These are phyloP conservation scores for Regulus satrapa DNA, from an alignment of 2,113 vertebrate genomes.

Conservation along the genomic window DNA sequence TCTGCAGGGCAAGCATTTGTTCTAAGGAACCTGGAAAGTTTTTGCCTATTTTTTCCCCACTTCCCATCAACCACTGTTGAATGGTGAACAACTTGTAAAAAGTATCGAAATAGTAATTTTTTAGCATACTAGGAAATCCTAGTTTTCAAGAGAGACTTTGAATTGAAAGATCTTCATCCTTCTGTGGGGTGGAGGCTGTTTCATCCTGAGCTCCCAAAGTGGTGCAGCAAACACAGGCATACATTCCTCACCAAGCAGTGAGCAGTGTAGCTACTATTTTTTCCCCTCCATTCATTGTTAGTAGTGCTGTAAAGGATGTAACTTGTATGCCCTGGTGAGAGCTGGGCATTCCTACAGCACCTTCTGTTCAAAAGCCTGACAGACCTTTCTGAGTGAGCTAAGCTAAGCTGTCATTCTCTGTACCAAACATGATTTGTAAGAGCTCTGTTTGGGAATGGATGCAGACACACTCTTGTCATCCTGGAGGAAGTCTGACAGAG, in stretches of 20 bases:
- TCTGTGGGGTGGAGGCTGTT: not conserved
- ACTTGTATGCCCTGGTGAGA: not conserved
- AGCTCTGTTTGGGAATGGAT: not conserved
- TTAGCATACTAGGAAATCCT: not conserved
- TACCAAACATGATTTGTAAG: fast-evolving
- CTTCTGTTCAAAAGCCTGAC: not conserved
- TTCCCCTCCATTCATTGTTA: not conserved
- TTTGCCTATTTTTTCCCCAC: fast-evolving
- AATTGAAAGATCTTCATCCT: not conserved
- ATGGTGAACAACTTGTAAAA: not conserved
- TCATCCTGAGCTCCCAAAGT: not conserved
- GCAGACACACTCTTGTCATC: not conserved
- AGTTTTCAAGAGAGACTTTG: not conserved
- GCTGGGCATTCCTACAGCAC: not conserved
- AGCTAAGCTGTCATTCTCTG: not conserved
- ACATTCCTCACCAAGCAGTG: not conserved
- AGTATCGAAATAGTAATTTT: not conserved
- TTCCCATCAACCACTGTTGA: not conserved
- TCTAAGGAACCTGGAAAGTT: not conserved
- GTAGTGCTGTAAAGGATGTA: not conserved
- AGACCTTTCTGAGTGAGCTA: not conserved
- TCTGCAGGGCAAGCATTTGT: not conserved
- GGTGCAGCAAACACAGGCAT: not conserved
- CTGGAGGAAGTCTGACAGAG: not conserved
- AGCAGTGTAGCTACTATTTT: not conserved